phyloP scores from a whole-genome alignment of 2,113 vertebrate genomes.

The Dicentrarchus labrax region DNA sequence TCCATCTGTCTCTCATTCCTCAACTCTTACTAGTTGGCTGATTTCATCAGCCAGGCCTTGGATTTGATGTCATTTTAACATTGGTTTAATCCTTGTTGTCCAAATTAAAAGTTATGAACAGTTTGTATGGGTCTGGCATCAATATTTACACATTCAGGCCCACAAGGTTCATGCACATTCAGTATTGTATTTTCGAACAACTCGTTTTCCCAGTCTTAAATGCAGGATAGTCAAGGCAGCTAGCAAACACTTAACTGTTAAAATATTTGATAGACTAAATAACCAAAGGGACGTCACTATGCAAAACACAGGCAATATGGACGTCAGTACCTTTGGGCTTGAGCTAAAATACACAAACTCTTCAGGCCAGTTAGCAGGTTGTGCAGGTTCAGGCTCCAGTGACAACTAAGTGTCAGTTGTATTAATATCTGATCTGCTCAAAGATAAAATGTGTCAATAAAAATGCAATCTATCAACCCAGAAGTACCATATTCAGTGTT shows the following conservation, averaged over 20 bases:
- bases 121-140: constrained; percentile 51
- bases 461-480: too few relatives aligned
- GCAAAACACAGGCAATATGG: not conserved
- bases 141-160: constrained; percentile 33
- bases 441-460: not conserved
- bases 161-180: not conserved
- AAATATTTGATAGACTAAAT: not conserved
- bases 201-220: not conserved
- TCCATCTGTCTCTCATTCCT: constrained; percentile 72
- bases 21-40: constrained; percentile 75
- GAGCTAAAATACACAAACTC: not conserved
- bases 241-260: not conserved
- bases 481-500: not conserved
- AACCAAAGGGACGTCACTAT: not conserved
- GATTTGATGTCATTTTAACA: constrained; percentile 85
- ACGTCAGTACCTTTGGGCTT: not conserved
- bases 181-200: not conserved
- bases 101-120: constrained; percentile 85
- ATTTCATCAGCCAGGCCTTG: constrained; percentile 74
- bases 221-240: not conserved
- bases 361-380: not conserved
- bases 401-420: too few relatives aligned
- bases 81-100: constrained; percentile 86
- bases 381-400: not conserved
- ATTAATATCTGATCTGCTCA: not conserved